A percentile compares a stretch with the other conserved stretches of the same genome.
Conservation (phyloP, 2,888 invertebrate species). For the Dryadula phaetusa region DNA sequence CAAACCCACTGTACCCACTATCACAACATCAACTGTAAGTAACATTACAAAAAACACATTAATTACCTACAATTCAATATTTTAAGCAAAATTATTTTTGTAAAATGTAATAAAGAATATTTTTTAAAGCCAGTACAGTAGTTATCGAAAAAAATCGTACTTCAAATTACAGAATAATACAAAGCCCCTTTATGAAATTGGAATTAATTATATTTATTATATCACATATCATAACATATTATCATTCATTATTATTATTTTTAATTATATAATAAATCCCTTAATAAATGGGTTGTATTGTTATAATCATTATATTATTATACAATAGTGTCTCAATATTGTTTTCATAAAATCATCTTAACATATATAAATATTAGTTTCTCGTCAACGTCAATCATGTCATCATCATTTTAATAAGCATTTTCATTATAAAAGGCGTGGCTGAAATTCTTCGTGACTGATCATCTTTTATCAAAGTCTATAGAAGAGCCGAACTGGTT, state of each 20-base stretch:
- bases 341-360: not conserved
- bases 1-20: constrained; percentile 86
- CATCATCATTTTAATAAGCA: constrained; percentile 40
- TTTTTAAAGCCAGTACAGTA: not conserved
- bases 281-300: too few relatives aligned
- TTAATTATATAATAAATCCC: not conserved
- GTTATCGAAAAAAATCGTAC: not conserved
- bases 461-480: constrained; percentile 78
- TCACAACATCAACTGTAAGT: constrained; percentile 83
- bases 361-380: not conserved
- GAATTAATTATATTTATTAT: constrained; percentile 45
- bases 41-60: constrained; percentile 51
- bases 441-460: constrained; percentile 85
- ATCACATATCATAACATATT: not conserved
- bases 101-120: too few relatives aligned
- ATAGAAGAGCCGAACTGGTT: constrained; percentile 80
- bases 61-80: not conserved
- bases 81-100: not conserved
- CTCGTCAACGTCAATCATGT: constrained; percentile 40
- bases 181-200: constrained; percentile 83
- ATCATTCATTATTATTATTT: not conserved
- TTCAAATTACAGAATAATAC: constrained; percentile 47
- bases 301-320: too few relatives aligned
- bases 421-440: constrained; percentile 69
- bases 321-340: not conserved